phyloP scores from a whole-genome alignment of 2,113 vertebrate genomes.

The Leptosomus discolor region DNA sequence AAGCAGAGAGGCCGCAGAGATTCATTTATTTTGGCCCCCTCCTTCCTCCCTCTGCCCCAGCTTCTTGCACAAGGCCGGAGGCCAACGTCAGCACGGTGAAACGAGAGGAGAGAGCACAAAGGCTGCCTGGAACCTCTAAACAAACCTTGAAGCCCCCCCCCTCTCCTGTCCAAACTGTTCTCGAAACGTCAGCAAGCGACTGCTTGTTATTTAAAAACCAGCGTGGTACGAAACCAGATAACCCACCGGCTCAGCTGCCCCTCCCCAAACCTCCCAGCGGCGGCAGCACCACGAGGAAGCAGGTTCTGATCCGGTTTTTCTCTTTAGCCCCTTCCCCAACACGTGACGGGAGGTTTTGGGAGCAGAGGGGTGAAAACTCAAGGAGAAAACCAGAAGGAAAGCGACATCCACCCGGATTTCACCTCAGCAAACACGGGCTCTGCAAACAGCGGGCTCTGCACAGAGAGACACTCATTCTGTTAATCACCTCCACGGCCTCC shows the following conservation, averaged over 20 bases:
- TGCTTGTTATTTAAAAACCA: not conserved
- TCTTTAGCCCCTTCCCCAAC: not conserved
- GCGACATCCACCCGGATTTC: not conserved
- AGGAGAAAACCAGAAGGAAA: not conserved
- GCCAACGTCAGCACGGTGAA: not conserved
- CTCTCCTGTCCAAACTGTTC: not conserved
- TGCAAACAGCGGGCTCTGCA: not conserved
- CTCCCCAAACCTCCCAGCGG: not conserved
- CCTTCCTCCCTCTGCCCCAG: not conserved
- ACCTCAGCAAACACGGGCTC: not conserved
- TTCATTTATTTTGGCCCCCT: not conserved
- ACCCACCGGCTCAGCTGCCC: not conserved
- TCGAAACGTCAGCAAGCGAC: not conserved
- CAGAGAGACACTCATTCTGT: not conserved
- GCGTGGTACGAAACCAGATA: fast-evolving
- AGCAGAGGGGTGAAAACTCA: not conserved
- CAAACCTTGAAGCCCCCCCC: not conserved
- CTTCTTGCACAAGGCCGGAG: not conserved
- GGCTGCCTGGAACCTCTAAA: not conserved
- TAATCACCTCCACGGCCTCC: not conserved
- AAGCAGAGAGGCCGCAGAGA: not conserved
- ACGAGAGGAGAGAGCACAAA: not conserved
- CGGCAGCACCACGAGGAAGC: not conserved
- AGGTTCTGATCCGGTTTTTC: not conserved
- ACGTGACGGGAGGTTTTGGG: not conserved